Base-by-base conservation (phyloP, 2,797 vertebrate species). In the Huso huso region DNA sequence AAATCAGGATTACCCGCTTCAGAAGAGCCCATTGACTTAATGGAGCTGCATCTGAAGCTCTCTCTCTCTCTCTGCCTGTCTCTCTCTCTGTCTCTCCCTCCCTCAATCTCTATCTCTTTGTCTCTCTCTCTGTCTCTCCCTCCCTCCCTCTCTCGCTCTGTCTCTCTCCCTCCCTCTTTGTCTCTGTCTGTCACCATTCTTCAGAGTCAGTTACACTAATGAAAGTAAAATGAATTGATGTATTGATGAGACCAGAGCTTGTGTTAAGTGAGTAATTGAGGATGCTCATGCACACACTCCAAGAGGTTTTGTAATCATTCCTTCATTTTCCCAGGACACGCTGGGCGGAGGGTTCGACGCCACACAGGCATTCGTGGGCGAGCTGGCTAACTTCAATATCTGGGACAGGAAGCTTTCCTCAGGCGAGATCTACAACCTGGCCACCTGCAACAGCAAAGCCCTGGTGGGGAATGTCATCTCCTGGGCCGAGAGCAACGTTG, bases 351-450 rank as follows among this genome's bases (percentile, higher is more conserved):
- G 95, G 1, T 98, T 98, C 13, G 96, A 99, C 0, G 96, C 96
- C 78, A 99, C 96, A 0, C 96, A 99, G 74, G 96, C 96, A 0
- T 98, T 98, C 10, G 85, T 99, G 10, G 96, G 96, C 3, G 94
- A 98, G 81, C 82, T 98, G 81, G 93, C 96, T 6, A 96, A 99
- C 68, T 96, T 99, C 82, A 93, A 98, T 87, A 90, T 99, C 86
- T 98, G 96, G 96, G 95, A 99, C 79, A 87, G 94, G 51, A 95
- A 95, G 82, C 88, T 99, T 75, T 93, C 92, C 2, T 87, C 93
- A 0, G 94, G 90, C 6, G 96, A 99, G 83, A 93, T 97, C 72
- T 96, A 96, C 80, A 91, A 92, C 76, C 86, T 99, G 72, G 94
- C 96, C 8, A 98, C 95, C 2, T 98, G 96, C 93, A 97, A 93